A percentile compares a stretch with the other conserved stretches of the same genome.
Evolutionary conservation across 2,113 vertebrate species (phyloP).

Genomic region (Carlito syrichta): DNA sequence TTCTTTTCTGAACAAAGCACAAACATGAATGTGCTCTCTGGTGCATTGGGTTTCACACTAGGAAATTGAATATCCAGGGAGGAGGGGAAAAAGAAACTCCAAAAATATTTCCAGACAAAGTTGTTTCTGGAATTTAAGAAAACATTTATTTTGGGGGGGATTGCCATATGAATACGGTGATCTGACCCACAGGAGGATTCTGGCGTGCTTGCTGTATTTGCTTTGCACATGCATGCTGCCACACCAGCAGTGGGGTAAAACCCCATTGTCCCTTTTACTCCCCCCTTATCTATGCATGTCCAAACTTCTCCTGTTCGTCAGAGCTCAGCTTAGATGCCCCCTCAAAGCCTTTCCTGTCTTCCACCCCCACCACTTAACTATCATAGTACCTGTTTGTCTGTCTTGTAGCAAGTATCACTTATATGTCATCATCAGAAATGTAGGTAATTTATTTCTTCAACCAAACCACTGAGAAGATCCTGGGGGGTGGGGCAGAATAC

Average conservation of each 20-base stretch:
- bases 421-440: not conserved
- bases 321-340: not conserved
- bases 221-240: too few relatives aligned
- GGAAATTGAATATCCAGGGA: not conserved
- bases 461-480: not conserved
- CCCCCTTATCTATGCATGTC: not conserved
- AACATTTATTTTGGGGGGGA: not conserved
- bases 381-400: not conserved
- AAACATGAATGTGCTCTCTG: not conserved
- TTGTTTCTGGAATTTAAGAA: not conserved
- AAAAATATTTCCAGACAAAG: constrained; percentile 11
- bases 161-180: not conserved
- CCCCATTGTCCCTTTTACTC: too few relatives aligned
- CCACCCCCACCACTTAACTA: not conserved
- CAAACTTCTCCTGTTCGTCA: not conserved
- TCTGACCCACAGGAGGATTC: not conserved
- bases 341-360: not conserved
- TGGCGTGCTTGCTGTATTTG: not conserved
- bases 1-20: not conserved
- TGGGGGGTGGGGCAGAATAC: not conserved
- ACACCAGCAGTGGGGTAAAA: too few relatives aligned
- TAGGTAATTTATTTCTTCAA: not conserved
- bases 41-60: not conserved
- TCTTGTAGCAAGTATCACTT: not conserved
- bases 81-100: not conserved